phyloP scores from a whole-genome alignment of 2,888 invertebrate genomes.

The Morpho helenor region DNA sequence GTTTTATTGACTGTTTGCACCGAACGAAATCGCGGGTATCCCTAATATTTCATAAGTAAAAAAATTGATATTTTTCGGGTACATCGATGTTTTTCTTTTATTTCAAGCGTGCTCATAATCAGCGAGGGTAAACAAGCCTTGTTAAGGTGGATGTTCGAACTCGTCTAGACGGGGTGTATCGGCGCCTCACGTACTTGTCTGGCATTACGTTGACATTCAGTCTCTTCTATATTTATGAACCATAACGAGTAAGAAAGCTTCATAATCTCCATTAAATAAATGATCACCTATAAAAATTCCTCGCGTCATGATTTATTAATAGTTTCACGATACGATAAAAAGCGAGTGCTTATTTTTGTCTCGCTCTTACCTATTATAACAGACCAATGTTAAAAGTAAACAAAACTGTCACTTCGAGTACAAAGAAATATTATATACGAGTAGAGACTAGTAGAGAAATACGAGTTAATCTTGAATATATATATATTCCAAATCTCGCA shows the following conservation, averaged over 20 bases:
- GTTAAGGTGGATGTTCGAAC: slow-evolving; percentile 28
- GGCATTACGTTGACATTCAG: slow-evolving; percentile 22
- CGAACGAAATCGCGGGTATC: too few relatives aligned
- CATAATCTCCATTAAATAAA: slow-evolving; percentile 9
- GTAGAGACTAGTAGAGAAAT: too few relatives aligned
- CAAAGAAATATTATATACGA: too few relatives aligned
- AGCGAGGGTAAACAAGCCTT: slow-evolving; percentile 31
- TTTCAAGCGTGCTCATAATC: slow-evolving; percentile 1
- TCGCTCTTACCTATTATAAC: too few relatives aligned
- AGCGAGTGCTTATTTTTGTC: not conserved
- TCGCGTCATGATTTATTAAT: slow-evolving; percentile 14
- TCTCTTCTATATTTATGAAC: slow-evolving; percentile 22
- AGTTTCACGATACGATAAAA: not conserved
- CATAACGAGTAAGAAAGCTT: slow-evolving; percentile 13
- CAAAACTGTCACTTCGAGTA: too few relatives aligned
- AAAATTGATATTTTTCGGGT: too few relatives aligned
- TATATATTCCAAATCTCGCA: too few relatives aligned
- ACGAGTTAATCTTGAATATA: too few relatives aligned
- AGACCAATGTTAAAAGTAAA: too few relatives aligned
- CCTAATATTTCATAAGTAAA: too few relatives aligned
- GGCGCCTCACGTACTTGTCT: slow-evolving; percentile 28
- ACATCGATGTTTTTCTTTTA: not conserved
- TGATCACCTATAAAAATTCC: slow-evolving; percentile 10
- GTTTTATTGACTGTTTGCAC: too few relatives aligned
- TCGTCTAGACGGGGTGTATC: slow-evolving; percentile 33